phyloP scores from a whole-genome alignment of 1,140 invertebrate genomes.

The Neodiprion pinetum region DNA sequence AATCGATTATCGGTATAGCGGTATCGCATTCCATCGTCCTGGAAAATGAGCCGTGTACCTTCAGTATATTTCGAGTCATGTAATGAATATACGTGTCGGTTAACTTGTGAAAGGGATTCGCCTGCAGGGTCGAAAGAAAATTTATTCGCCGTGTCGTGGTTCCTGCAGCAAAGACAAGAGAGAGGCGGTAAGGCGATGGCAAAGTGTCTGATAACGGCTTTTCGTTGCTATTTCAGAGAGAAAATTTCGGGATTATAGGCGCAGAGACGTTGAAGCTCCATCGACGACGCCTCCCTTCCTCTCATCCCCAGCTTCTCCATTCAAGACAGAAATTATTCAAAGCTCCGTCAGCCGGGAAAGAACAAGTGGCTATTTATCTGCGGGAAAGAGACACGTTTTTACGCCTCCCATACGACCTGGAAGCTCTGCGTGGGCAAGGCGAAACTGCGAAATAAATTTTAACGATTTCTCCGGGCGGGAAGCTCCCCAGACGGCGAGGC shows the following conservation, averaged over 20 bases:
- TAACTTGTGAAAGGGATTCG: too few species aligned
- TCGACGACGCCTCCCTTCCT: not conserved
- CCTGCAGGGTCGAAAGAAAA: too few species aligned
- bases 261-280: not conserved
- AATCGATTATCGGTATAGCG: too few species aligned
- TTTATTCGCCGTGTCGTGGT: too few species aligned
- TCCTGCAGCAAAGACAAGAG: too few species aligned
- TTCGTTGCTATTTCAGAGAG: not conserved
- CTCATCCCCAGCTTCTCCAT: not conserved
- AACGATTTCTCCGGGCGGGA: not conserved
- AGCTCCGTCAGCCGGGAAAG: not conserved
- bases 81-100: too few species aligned
- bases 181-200: not conserved
- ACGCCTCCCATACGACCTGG: not conserved
- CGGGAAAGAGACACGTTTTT: not conserved
- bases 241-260: not conserved
- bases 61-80: too few species aligned
- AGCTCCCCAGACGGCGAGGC: not conserved
- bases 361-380: not conserved
- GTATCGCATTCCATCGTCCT: too few species aligned
- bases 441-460: conserved; percentile 1
- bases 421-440: not conserved
- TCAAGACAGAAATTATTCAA: not conserved
- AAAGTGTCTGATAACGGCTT: not conserved
- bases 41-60: too few species aligned